A percentile compares a stretch with the other conserved stretches of the same genome.
phyloP scores from a whole-genome alignment of 2,113 vertebrate species.

The Conger conger region DNA sequence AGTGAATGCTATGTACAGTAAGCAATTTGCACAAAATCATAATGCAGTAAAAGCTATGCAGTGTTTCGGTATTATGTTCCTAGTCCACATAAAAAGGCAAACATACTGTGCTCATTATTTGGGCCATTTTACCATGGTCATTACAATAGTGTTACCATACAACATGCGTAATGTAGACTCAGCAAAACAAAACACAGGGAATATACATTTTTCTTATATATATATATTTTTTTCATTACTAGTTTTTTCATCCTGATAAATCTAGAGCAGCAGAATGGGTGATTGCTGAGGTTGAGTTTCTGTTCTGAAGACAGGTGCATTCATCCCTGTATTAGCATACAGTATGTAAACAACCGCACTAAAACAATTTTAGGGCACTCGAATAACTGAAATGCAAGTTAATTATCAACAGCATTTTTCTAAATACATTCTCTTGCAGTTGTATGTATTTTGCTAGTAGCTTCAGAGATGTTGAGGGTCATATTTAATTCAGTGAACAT shows the following conservation, averaged over 20 bases:
- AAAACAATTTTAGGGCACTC: slow-evolving; percentile 4
- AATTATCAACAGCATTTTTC: neutral
- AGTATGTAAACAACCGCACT: slow-evolving; percentile 2
- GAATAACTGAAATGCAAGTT: neutral
- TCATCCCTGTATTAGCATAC: neutral
- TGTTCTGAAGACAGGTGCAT: neutral
- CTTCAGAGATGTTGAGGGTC: neutral
- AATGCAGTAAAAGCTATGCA: no score
- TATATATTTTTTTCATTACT: neutral
- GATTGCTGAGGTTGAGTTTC: neutral
- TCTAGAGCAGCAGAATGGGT: neutral
- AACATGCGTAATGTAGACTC: no score
- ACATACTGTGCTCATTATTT: no score
- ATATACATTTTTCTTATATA: no score
- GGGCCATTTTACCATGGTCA: no score
- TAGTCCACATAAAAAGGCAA: no score
- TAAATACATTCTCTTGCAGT: neutral
- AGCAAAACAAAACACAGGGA: no score
- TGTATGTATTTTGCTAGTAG: neutral
- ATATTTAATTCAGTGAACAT: neutral
- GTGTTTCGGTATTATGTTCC: no score
- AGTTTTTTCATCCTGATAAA: neutral
- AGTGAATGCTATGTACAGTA: no score
- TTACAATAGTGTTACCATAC: no score
- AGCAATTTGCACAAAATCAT: no score